These are phyloP conservation scores for Actinernus sp. DNA, from an alignment of 92 coral and sea anemone genomes.

Conservation along the genomic window DNA sequence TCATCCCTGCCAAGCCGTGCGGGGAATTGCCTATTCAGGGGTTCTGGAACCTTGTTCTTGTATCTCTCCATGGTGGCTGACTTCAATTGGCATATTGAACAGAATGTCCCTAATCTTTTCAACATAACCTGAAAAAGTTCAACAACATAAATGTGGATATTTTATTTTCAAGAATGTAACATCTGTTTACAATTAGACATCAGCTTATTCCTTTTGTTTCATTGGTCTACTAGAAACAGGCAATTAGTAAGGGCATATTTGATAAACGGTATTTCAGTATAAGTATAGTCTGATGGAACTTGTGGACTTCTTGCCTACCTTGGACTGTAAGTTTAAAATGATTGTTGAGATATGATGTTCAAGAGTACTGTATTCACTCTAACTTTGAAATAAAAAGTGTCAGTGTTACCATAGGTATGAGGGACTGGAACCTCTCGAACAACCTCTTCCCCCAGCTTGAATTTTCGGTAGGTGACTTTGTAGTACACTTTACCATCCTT, in stretches of 20 bases:
- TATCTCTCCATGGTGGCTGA: slow-evolving; percentile 4
- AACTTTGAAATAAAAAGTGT: neutral
- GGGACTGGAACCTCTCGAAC: slow-evolving; percentile 50
- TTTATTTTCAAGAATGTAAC: too few species aligned
- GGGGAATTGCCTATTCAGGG: slow-evolving; percentile 30
- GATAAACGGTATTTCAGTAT: too few species aligned
- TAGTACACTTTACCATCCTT: slow-evolving; percentile 20
- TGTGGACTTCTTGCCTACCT: too few species aligned
- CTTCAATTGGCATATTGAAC: slow-evolving; percentile 17
- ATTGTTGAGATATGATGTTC: too few species aligned
- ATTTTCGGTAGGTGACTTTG: slow-evolving; percentile 45
- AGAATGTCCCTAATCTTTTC: slow-evolving; percentile 19
- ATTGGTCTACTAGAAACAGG: too few species aligned
- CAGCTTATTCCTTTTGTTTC: too few species aligned
- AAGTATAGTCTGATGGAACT: too few species aligned
- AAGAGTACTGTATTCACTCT: neutral
- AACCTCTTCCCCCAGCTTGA: slow-evolving; percentile 50
- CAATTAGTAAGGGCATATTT: too few species aligned
- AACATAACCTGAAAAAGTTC: slow-evolving; percentile 25
- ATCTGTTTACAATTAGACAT: too few species aligned
- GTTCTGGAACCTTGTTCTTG: slow-evolving; percentile 34
- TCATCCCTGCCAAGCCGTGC: slow-evolving; percentile 9
- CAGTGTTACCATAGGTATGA: slow-evolving; percentile 37
- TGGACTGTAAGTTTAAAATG: too few species aligned
- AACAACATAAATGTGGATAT: neutral